Base-by-base conservation (phyloP, 2,888 invertebrate species). In the Punctoribates punctum region DNA sequence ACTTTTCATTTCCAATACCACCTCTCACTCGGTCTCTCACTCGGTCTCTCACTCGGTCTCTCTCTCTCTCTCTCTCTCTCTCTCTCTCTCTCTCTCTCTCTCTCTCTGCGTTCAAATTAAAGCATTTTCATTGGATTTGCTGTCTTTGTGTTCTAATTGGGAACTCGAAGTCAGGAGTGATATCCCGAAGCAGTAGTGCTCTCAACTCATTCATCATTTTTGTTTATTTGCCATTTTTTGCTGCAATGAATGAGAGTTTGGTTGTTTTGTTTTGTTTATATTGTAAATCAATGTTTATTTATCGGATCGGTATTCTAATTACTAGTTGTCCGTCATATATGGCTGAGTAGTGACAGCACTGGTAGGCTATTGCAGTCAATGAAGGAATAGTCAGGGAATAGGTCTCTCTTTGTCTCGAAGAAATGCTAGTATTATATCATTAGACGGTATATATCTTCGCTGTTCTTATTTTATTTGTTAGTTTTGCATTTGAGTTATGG, bases 221-320 rank as follows among this genome's bases (percentile, higher is more conserved):
- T 67, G 38, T 38, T 67, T 67, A 20, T 67, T 62, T 62, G 62
- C 57, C n/a, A 23, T 27, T 27, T 62, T 62, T 27, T 27, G 11
- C 5, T 62, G 62, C 62, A 62, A 62, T 62, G 29, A 62, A 62
- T 62, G n/a, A 62, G 25, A 6, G 27, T 29, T 62, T n/a, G 27
- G 9, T 8, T 60, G 34, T 11, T 34, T 60, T 60, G 60, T 67
- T 62, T 67, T 67, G 38, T 67, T 67, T 67, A 38, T 67, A 38
- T 67, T 38, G 67, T 34, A 38, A 67, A 67, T 67, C 67, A 67
- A 38, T 29, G 38, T 67, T 67, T 67, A 20, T 67, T 67, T 67
- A 67, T 67, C 20, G 38, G 38, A 67, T n/a, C 34, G 8, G 38
- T 29, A 60, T 17, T 67, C 38, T 38, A 20, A 38, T 20, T 20